A percentile compares a stretch with the other conserved stretches of the same genome.
phyloP scores from a whole-genome alignment of 2,113 vertebrate species.

The Reinhardtius hippoglossoides region DNA sequence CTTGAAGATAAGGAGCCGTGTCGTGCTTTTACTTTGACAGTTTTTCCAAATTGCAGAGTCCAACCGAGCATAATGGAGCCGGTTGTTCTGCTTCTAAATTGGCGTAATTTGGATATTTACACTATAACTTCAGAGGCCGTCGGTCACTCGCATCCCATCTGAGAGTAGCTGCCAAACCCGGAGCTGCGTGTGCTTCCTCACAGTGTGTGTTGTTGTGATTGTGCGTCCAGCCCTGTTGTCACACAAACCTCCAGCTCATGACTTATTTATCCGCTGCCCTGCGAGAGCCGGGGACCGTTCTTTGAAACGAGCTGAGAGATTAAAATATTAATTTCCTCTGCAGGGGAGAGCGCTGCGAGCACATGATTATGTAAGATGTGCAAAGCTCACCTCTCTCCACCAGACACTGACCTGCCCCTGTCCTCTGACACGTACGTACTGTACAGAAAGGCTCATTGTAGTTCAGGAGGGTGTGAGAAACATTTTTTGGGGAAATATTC shows the following conservation, averaged over 20 bases:
- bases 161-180: slow-evolving; percentile 33
- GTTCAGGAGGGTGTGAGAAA: not conserved
- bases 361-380: slow-evolving; percentile 64
- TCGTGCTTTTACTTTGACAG: slow-evolving; percentile 20
- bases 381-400: slow-evolving; percentile 21
- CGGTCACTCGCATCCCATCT: slow-evolving; percentile 34
- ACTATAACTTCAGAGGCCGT: slow-evolving; percentile 8
- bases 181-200: slow-evolving; percentile 38
- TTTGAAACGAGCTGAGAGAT: slow-evolving; percentile 60
- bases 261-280: slow-evolving; percentile 75
- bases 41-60: not conserved
- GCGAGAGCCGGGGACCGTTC: slow-evolving; percentile 45
- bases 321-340: slow-evolving; percentile 78
- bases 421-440: slow-evolving; percentile 26
- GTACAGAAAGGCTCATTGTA: not conserved
- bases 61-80: not conserved
- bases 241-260: slow-evolving; percentile 70
- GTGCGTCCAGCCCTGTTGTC: slow-evolving; percentile 61
- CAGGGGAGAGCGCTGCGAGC: slow-evolving; percentile 27
- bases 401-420: slow-evolving; percentile 37
- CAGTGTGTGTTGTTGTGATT: slow-evolving; percentile 55
- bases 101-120: slow-evolving; percentile 14
- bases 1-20: slow-evolving; percentile 25
- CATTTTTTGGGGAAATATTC: not conserved
- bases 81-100: not conserved